Percentiles rank a stretch among this genome's conserved stretches.
Conservation (phyloP, 1,140 invertebrate genomes). For the Daktulosphaira vitifoliae region DNA sequence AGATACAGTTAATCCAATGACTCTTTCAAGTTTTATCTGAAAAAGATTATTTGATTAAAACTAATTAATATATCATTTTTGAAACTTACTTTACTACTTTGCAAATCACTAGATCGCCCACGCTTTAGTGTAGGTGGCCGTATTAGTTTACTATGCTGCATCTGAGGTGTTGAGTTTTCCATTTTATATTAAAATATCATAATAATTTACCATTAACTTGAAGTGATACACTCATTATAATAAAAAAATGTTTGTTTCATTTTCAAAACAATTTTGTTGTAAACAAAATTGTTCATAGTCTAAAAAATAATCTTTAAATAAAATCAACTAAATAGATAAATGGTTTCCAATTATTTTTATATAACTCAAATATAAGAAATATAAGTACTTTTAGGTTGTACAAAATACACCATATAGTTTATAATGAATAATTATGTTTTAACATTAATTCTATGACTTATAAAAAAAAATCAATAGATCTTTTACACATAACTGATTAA, state of each 20-base stretch:
- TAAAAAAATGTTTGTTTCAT: not conserved
- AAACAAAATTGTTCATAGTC: not conserved
- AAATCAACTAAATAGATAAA: too few relatives aligned
- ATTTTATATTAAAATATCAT: constrained; percentile 13
- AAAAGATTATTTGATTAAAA: constrained; percentile 42
- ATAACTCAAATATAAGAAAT: too few relatives aligned
- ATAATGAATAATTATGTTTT: too few relatives aligned
- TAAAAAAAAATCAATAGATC: too few relatives aligned
- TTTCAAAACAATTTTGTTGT: not conserved
- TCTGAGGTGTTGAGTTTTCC: not conserved
- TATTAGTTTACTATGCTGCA: not conserved
- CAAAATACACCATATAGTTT: too few relatives aligned
- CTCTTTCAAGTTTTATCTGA: constrained; percentile 88
- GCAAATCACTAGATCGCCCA: not conserved
- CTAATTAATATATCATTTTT: not conserved
- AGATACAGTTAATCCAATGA: constrained; percentile 82
- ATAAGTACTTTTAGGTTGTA: too few relatives aligned
- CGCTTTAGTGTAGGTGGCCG: not conserved
- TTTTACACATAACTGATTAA: too few relatives aligned
- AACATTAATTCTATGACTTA: too few relatives aligned
- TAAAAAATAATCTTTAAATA: too few relatives aligned
- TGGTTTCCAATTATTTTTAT: too few relatives aligned
- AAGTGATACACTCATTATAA: too few relatives aligned
- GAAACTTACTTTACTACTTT: constrained; percentile 9
- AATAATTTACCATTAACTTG: constrained; percentile 17